Percentiles rank a stretch among this genome's conserved stretches.
phyloP scores from a whole-genome alignment of 2,113 vertebrate genomes.

The Tautogolabrus adspersus region DNA sequence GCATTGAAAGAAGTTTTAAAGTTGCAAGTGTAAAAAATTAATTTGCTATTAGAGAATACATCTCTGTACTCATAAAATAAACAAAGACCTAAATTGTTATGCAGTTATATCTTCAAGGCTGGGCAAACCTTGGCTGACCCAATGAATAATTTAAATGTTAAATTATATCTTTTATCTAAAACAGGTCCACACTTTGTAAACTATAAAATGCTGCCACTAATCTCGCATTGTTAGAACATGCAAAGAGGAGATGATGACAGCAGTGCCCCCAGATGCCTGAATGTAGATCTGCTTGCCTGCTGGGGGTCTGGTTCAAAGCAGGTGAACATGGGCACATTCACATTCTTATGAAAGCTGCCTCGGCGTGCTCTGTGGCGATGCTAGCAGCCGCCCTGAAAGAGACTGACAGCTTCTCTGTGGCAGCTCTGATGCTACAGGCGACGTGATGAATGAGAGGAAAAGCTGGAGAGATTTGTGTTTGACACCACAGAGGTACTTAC shows the following conservation, averaged over 20 bases:
- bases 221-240: constrained; percentile 15
- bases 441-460: constrained; percentile 58
- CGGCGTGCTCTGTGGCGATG: constrained; percentile 53
- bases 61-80: constrained; percentile 8
- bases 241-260: constrained; percentile 19
- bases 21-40: neutral
- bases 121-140: neutral
- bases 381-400: constrained; percentile 57
- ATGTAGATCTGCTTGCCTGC: constrained; percentile 36
- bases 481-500: constrained; percentile 52
- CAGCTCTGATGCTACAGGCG: constrained; percentile 62
- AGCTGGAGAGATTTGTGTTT: constrained; percentile 60
- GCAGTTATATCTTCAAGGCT: constrained; percentile 2
- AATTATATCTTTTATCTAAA: too few species aligned
- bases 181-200: neutral
- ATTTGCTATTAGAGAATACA: neutral
- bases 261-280: constrained; percentile 16
- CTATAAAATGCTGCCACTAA: neutral
- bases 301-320: constrained; percentile 47
- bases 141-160: neutral
- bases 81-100: constrained; percentile 1
- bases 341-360: constrained; percentile 39
- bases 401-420: constrained; percentile 60
- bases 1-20: neutral
- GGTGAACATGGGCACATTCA: constrained; percentile 43